Conservation (phyloP, 2,888 invertebrate species). For the Corythucha ciliata region DNA sequence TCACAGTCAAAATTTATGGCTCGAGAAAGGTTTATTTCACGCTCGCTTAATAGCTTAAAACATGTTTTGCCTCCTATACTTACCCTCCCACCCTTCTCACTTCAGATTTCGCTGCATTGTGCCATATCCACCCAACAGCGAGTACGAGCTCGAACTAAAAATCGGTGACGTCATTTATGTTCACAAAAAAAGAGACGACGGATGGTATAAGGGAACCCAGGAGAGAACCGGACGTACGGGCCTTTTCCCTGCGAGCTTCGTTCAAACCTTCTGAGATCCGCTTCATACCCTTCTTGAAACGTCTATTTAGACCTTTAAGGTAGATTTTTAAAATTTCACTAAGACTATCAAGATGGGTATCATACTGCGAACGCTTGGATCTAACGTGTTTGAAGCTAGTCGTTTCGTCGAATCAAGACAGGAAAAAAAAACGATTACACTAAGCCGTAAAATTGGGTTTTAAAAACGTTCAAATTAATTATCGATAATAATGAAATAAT, state of each 20-base stretch:
- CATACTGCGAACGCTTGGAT: too few species aligned
- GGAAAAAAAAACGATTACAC: background rate
- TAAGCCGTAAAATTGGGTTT: too few species aligned
- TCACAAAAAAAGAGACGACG: conserved; percentile 84
- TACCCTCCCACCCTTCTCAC: too few species aligned
- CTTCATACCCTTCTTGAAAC: conserved; percentile 25
- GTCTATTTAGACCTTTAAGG: conserved; percentile 16
- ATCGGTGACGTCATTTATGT: conserved; percentile 87
- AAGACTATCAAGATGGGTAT: too few species aligned
- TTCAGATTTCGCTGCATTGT: conserved; percentile 80
- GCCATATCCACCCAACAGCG: conserved; percentile 89
- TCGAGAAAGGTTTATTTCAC: too few species aligned
- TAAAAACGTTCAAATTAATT: too few species aligned
- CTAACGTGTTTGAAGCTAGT: too few species aligned
- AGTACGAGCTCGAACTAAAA: conserved; percentile 80
- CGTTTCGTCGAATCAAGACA: background rate
- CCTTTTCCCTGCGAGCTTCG: conserved; percentile 91
- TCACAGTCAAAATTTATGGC: too few species aligned
- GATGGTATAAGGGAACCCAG: conserved; percentile 90
- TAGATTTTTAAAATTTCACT: conserved; percentile 18
- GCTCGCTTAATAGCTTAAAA: too few species aligned
- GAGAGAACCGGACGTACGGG: conserved; percentile 84
- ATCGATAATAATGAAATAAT: too few species aligned
- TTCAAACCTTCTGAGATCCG: conserved; percentile 54
- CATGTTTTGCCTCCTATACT: background rate